Conservation (phyloP, 1,140 invertebrate genomes). For the Littorina saxatilis region DNA sequence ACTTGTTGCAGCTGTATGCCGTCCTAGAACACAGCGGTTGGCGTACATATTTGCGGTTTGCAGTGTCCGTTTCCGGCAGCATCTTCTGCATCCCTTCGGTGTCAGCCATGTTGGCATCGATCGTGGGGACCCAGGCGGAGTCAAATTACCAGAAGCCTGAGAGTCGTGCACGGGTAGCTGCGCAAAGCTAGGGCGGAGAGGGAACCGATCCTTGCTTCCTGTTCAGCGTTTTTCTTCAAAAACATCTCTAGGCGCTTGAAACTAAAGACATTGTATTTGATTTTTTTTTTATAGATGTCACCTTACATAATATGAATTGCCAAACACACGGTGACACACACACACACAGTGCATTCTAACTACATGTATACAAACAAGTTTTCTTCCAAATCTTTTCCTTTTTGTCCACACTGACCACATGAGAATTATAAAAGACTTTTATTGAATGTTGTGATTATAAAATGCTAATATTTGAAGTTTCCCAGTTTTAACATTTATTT, state of each 20-base stretch:
- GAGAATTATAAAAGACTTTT: no score
- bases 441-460: no score
- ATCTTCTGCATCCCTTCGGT: constrained; percentile 50
- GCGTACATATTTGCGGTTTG: constrained; percentile 42
- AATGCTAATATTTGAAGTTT: no score
- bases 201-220: not conserved
- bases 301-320: not conserved
- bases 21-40: constrained; percentile 58
- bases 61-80: constrained; percentile 43
- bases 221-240: not conserved
- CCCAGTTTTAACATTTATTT: no score
- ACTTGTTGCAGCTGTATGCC: constrained; percentile 61
- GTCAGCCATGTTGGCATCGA: constrained; percentile 40
- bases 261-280: not conserved
- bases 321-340: not conserved
- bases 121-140: not conserved
- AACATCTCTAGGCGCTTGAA: not conserved
- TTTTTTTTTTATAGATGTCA: not conserved
- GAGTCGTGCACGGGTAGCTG: not conserved
- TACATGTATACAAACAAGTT: not conserved
- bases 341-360: not conserved
- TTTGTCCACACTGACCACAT: no score
- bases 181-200: not conserved
- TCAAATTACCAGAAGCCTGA: not conserved
- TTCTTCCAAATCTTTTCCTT: no score